phyloP scores from a whole-genome alignment of 2,113 vertebrate genomes.

The Agapornis roseicollis region DNA sequence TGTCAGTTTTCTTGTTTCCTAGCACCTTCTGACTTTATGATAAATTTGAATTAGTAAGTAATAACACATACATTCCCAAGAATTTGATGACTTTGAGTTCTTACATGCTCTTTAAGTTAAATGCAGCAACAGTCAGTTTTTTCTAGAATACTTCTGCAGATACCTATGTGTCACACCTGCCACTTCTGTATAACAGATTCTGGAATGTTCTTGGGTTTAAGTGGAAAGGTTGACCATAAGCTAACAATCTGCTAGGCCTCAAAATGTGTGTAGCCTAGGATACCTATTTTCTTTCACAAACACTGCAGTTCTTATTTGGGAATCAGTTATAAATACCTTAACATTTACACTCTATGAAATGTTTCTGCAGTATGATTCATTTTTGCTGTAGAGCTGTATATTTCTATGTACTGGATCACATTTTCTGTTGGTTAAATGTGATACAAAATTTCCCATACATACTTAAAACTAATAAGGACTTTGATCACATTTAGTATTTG shows the following conservation, averaged over 20 bases:
- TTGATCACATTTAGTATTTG: not conserved
- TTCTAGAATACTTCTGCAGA: not conserved
- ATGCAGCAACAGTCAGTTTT: rapidly evolving
- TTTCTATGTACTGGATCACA: not conserved
- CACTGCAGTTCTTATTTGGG: not conserved
- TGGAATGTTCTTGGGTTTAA: not conserved
- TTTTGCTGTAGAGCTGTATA: not conserved
- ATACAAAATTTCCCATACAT: not conserved
- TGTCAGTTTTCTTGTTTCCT: not conserved
- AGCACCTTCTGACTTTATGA: not conserved
- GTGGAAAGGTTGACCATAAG: not conserved
- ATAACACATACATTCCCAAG: not conserved
- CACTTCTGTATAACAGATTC: not conserved
- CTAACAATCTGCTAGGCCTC: not conserved
- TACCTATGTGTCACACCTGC: not conserved
- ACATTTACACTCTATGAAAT: not conserved
- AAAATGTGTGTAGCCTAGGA: not conserved
- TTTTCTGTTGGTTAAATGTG: not conserved
- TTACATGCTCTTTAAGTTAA: not conserved
- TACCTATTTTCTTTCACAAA: not conserved
- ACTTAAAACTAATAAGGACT: not conserved
- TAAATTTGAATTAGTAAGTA: not conserved
- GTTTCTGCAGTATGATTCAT: not conserved
- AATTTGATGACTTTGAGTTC: not conserved
- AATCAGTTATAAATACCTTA: not conserved